Conservation (phyloP, 2,113 vertebrate genomes). For the Aplodontia rufa region DNA sequence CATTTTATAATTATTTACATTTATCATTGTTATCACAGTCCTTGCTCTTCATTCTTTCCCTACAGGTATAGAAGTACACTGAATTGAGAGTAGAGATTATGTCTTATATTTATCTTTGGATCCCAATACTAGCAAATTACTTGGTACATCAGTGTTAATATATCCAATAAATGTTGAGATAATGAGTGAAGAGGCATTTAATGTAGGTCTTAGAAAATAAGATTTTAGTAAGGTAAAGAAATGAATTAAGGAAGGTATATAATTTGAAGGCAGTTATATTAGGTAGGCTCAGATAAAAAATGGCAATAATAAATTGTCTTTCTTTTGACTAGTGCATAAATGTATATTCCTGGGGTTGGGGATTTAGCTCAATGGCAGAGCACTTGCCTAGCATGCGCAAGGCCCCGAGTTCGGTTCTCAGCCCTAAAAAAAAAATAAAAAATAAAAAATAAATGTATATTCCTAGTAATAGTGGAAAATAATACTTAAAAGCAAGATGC, state of each 20-base stretch:
- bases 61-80: background rate
- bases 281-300: background rate
- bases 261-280: slow-evolving; percentile 47
- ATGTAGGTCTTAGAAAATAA: slow-evolving; percentile 21
- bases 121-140: background rate
- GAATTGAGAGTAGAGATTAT: slow-evolving; percentile 21
- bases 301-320: background rate
- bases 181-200: slow-evolving; percentile 32
- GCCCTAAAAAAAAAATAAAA: too few species aligned
- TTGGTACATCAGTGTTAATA: background rate
- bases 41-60: background rate
- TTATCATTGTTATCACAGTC: background rate
- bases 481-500: background rate
- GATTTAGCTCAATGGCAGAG: too few species aligned
- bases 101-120: background rate
- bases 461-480: background rate
- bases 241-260: slow-evolving; percentile 1
- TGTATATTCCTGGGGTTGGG: too few species aligned
- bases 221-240: slow-evolving; percentile 38
- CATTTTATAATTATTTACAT: background rate
- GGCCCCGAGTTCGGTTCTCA: too few species aligned
- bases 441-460: too few species aligned
- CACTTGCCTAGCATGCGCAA: too few species aligned
- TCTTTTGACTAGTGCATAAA: slow-evolving; percentile 3
- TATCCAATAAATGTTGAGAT: slow-evolving; percentile 10